phyloP scores from a whole-genome alignment of 2,113 vertebrate species.

The Pachypanchax playfairii region DNA sequence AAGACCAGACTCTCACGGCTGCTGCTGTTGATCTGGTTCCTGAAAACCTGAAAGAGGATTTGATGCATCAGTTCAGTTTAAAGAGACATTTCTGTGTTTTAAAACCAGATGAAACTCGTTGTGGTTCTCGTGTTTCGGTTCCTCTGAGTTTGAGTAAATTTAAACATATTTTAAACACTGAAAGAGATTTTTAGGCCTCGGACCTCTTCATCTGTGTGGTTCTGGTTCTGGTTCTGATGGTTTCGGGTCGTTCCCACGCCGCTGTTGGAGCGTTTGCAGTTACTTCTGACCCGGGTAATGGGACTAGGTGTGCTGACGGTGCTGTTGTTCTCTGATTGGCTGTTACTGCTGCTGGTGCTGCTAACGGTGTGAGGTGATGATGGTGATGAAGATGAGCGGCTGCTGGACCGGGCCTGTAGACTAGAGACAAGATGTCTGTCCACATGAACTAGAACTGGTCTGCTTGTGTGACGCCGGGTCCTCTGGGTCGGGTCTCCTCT shows the following conservation, averaged over 20 bases:
- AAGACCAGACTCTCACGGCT: constrained; percentile 74
- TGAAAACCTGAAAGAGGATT: constrained; percentile 31
- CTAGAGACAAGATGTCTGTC: constrained; percentile 75
- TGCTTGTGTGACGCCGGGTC: constrained; percentile 56
- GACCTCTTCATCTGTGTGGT: constrained; percentile 39
- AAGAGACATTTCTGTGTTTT: no score
- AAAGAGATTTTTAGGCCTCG: no score
- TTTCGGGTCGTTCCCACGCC: not conserved
- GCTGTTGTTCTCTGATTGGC: constrained; percentile 81
- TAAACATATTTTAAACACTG: no score
- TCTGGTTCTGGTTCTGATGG: constrained; percentile 35
- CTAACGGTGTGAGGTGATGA: constrained; percentile 70
- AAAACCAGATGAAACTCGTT: no score
- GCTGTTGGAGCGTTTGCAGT: constrained; percentile 64
- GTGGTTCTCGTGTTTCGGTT: no score
- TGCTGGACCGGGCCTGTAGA: constrained; percentile 60
- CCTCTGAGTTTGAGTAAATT: no score
- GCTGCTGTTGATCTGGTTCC: constrained; percentile 46
- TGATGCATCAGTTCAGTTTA: not conserved
- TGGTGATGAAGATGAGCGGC: constrained; percentile 65
- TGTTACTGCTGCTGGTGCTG: constrained; percentile 73
- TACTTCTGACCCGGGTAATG: constrained; percentile 70
- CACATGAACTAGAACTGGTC: constrained; percentile 78
- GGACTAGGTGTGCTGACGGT: constrained; percentile 80
- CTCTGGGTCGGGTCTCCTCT: constrained; percentile 56